These are phyloP conservation scores for Chauna torquata DNA, from an alignment of 2,113 vertebrate genomes.

Conservation along the genomic window DNA sequence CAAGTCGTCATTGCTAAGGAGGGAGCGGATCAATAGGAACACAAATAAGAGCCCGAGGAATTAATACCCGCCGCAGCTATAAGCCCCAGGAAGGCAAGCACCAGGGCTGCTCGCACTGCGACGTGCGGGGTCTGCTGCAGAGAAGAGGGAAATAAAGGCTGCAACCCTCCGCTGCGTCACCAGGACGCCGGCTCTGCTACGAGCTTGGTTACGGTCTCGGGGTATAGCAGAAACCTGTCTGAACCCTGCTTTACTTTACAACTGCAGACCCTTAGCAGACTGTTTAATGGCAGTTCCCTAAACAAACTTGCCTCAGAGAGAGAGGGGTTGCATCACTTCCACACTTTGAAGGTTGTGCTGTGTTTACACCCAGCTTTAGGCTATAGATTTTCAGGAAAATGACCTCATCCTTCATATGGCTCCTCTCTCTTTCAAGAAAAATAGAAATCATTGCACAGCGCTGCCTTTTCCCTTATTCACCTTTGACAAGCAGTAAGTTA, in stretches of 20 bases:
- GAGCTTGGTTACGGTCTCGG: neutral
- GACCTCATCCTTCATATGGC: neutral
- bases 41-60: neutral
- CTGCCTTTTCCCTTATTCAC: neutral
- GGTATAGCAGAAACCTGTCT: neutral
- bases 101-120: neutral
- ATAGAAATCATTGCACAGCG: neutral
- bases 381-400: neutral
- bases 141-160: neutral
- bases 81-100: neutral
- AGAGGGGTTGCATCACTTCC: neutral
- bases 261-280: neutral
- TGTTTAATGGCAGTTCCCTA: neutral
- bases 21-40: neutral
- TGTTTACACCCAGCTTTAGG: neutral
- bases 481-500: neutral
- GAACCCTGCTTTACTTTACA: neutral
- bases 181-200: neutral
- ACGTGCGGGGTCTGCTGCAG: accelerated
- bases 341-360: neutral
- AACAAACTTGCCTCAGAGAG: neutral
- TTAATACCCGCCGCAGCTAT: neutral
- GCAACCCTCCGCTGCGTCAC: neutral
- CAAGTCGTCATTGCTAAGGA: neutral
- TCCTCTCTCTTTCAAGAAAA: neutral